These are phyloP conservation scores for Cantharis flavilabris DNA, from an alignment of 2,888 invertebrate species.

Conservation along the genomic window DNA sequence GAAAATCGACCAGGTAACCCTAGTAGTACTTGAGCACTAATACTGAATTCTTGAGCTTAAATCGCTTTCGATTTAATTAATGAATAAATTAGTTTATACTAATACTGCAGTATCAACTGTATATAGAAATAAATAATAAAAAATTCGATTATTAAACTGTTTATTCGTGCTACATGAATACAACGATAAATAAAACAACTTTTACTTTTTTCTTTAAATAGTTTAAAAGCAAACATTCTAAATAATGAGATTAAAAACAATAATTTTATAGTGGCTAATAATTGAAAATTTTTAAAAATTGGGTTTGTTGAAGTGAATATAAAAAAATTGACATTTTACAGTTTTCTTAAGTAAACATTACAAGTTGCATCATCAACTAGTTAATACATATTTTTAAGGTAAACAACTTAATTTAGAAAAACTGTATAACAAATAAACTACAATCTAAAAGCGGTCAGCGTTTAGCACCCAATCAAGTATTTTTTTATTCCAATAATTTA, in stretches of 20 bases:
- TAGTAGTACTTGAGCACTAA: too few relatives aligned
- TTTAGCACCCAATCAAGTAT: conserved; percentile 49
- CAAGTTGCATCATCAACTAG: neutral
- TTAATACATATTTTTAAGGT: conserved; percentile 1
- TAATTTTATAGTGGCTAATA: neutral
- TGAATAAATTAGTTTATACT: too few relatives aligned
- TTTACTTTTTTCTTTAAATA: conserved; percentile 13
- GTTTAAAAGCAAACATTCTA: conserved; percentile 17
- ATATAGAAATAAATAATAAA: neutral
- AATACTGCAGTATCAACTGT: too few relatives aligned
- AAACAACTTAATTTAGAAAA: neutral
- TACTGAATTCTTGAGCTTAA: too few relatives aligned
- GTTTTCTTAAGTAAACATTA: neutral
- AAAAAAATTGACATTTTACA: neutral
- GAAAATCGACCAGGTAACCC: too few relatives aligned
- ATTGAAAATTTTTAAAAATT: neutral
- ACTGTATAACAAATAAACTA: conserved; percentile 10
- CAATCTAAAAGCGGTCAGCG: conserved; percentile 27
- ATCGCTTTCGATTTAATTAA: too few relatives aligned
- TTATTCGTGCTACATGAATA: conserved; percentile 25
- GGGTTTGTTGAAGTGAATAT: neutral
- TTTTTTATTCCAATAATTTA: conserved; percentile 37
- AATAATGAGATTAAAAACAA: neutral
- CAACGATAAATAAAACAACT: conserved; percentile 27
- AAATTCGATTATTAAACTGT: neutral